phyloP scores from a whole-genome alignment of 2,888 invertebrate genomes.

The Leptarthrus brevirostris region DNA sequence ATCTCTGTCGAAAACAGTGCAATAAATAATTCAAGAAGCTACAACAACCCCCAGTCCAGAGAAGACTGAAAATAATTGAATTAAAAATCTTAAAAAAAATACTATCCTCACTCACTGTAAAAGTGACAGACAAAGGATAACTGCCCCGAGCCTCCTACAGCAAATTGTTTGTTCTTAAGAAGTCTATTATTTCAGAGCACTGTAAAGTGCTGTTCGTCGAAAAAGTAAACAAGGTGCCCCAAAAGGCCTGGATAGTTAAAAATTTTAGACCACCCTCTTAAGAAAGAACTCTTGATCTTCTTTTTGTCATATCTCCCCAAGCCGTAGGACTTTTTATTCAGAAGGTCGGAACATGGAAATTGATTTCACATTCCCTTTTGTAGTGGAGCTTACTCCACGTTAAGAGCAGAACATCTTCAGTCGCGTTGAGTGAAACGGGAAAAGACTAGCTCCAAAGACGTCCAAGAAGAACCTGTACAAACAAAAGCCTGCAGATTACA shows the following conservation, averaged over 20 bases:
- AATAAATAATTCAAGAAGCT: no score
- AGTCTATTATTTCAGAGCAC: not conserved
- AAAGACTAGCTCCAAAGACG: no score
- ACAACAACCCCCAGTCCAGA: no score
- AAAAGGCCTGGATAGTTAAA: slow-evolving; percentile 7
- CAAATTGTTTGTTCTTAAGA: not conserved
- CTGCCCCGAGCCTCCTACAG: not conserved
- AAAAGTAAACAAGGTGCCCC: slow-evolving; percentile 3
- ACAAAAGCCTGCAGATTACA: slow-evolving; percentile 24
- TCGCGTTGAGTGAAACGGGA: not conserved
- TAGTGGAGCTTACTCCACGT: not conserved
- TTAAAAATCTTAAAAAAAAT: no score
- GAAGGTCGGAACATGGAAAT: not conserved
- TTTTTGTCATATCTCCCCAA: not conserved
- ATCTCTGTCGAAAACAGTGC: no score
- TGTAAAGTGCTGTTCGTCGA: not conserved
- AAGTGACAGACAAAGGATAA: not conserved
- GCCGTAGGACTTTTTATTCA: not conserved
- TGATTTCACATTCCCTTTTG: slow-evolving; percentile 37
- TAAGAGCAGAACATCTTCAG: no score
- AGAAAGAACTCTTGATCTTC: not conserved
- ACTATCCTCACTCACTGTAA: no score
- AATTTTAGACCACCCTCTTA: not conserved
- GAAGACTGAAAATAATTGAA: no score
- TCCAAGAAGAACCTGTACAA: slow-evolving; percentile 11